Conservation (phyloP, 2,888 invertebrate species). For the Metopia argyrocephala region DNA sequence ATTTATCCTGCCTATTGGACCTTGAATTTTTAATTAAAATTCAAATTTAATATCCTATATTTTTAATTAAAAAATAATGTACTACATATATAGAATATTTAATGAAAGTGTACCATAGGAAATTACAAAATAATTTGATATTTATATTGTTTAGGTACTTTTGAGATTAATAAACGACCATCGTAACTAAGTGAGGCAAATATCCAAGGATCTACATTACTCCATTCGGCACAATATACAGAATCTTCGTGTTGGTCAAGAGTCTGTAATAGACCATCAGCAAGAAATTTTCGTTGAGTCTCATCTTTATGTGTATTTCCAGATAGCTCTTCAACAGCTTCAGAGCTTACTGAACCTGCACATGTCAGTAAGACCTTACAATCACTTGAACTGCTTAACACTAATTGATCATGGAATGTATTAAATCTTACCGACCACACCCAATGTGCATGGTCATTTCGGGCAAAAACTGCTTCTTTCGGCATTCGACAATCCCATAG, state of each 20-base stretch:
- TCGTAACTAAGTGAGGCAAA: conserved; percentile 98
- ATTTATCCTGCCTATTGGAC: no score
- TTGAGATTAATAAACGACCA: conserved; percentile 94
- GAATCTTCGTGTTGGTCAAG: conserved; percentile 99
- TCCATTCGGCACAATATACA: conserved; percentile 98
- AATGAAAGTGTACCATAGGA: background rate
- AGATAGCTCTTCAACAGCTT: conserved; percentile 79
- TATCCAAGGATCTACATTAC: conserved; percentile 97
- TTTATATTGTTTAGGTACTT: conserved; percentile 95
- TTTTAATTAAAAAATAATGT: no score
- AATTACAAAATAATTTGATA: conserved; percentile 91
- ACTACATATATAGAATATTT: no score
- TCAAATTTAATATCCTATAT: no score
- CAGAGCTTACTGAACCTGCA: conserved; percentile 92
- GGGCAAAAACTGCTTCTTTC: conserved; percentile 86
- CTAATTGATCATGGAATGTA: conserved; percentile 96
- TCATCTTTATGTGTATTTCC: conserved; percentile 33
- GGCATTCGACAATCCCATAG: conserved; percentile 97
- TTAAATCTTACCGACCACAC: conserved; percentile 97
- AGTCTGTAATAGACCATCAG: conserved; percentile 93
- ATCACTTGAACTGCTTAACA: conserved; percentile 96
- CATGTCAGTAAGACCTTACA: conserved; percentile 93
- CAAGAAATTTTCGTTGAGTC: conserved; percentile 73
- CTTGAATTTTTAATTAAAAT: no score
- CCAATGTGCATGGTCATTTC: conserved; percentile 94